phyloP scores from a whole-genome alignment of 1,140 invertebrate species.

The Teleogryllus occipitalis region DNA sequence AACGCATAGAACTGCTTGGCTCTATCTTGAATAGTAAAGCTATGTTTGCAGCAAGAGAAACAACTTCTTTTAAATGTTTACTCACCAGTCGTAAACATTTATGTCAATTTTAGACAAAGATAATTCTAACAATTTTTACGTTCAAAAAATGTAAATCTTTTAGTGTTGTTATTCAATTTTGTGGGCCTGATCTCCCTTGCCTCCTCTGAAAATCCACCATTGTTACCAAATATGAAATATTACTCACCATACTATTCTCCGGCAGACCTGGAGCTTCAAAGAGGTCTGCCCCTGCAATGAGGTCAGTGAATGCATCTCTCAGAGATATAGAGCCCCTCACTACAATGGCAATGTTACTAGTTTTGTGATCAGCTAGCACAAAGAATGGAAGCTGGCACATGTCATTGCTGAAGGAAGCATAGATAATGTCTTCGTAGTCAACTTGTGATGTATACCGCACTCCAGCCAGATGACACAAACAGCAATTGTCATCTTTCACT shows the following conservation, averaged over 20 bases:
- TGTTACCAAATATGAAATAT: not conserved
- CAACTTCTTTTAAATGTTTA: too few relatives aligned
- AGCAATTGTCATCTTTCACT: conserved; percentile 81
- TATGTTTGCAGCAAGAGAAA: too few relatives aligned
- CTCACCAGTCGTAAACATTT: too few relatives aligned
- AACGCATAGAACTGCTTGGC: too few relatives aligned
- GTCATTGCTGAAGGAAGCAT: conserved; percentile 78
- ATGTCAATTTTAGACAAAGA: too few relatives aligned
- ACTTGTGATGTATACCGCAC: conserved; percentile 67
- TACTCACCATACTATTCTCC: conserved; percentile 48
- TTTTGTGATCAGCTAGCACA: conserved; percentile 75
- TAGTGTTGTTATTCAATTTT: too few relatives aligned
- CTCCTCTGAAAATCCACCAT: too few relatives aligned
- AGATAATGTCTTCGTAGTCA: conserved; percentile 69
- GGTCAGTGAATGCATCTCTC: conserved; percentile 81
- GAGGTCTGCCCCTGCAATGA: conserved; percentile 68
- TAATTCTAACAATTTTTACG: too few relatives aligned
- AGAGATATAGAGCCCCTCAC: conserved; percentile 82
- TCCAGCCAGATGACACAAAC: conserved; percentile 77
- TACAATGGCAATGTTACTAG: conserved; percentile 69
- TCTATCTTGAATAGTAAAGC: too few relatives aligned
- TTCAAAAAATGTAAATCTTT: too few relatives aligned
- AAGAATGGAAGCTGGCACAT: conserved; percentile 84
- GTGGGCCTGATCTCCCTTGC: too few relatives aligned
- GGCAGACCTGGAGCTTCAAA: conserved; percentile 67